Evolutionary conservation across 2,113 vertebrate genomes (phyloP).

Genomic region (Ciconia stormi): DNA sequence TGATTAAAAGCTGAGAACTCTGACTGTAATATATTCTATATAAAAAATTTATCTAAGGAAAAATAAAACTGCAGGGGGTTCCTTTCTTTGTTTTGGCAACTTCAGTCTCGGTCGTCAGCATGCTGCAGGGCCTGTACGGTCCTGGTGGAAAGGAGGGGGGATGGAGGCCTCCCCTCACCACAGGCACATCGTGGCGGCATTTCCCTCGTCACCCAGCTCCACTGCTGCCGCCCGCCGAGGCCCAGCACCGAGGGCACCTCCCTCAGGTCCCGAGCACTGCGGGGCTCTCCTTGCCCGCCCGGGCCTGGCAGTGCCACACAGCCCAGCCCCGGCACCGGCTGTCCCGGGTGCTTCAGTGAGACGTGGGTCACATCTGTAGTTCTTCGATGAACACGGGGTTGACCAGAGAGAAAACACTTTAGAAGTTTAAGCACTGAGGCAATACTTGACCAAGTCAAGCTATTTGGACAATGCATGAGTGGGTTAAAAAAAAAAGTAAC

Average conservation of each 20-base stretch:
- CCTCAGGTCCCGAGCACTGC: accelerated
- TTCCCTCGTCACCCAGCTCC: not conserved
- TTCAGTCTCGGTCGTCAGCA: not conserved
- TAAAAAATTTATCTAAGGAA: slow-evolving; percentile 70
- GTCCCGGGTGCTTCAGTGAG: not conserved
- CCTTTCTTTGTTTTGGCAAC: slow-evolving; percentile 32
- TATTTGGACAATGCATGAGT: accelerated
- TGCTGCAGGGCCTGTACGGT: accelerated
- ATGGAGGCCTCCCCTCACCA: not conserved
- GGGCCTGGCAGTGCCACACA: accelerated
- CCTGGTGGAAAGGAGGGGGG: not conserved
- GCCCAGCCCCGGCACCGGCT: accelerated
- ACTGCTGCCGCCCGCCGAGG: accelerated
- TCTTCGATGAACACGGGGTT: accelerated
- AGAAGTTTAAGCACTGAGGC: not conserved
- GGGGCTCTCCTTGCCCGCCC: not conserved
- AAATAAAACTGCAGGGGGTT: slow-evolving; percentile 75
- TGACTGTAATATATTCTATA: slow-evolving; percentile 72
- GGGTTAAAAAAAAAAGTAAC: not conserved
- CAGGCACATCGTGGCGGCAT: accelerated
- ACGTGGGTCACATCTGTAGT: accelerated
- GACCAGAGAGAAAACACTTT: not conserved
- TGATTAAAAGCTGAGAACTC: slow-evolving; percentile 71
- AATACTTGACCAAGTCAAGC: not conserved
- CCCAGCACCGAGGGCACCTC: accelerated